These are phyloP conservation scores for Centrocercus urophasianus DNA, from an alignment of 2,113 vertebrate species.

Conservation along the genomic window DNA sequence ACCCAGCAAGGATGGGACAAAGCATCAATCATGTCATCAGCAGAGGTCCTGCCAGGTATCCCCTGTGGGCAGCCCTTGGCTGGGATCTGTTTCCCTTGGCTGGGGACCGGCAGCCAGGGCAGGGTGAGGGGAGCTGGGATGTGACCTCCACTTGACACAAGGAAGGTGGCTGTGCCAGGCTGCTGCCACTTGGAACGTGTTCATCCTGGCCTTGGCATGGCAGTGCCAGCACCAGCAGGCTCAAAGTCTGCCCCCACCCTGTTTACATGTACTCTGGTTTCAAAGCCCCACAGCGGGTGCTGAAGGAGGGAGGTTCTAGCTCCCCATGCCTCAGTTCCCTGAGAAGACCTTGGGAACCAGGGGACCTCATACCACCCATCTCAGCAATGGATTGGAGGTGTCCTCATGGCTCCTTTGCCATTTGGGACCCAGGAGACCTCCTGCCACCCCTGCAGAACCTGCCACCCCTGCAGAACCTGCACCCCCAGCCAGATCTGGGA, in stretches of 20 bases:
- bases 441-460: neutral
- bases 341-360: fast-evolving
- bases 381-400: fast-evolving
- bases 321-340: neutral
- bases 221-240: neutral
- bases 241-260: constrained; percentile 65
- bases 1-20: neutral
- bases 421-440: neutral
- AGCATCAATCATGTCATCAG: neutral
- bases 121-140: neutral
- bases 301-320: neutral
- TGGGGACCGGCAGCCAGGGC: neutral
- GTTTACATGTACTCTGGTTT: neutral
- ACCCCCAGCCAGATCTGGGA: neutral
- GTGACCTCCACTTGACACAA: fast-evolving
- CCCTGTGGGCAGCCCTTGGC: neutral
- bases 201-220: fast-evolving
- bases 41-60: neutral
- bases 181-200: neutral
- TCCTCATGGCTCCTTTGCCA: fast-evolving
- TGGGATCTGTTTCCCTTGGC: neutral
- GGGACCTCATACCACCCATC: neutral
- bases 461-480: neutral
- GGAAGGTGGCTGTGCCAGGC: neutral
- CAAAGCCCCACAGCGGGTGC: neutral